A percentile compares a stretch with the other conserved stretches of the same genome.
Evolutionary conservation across 1,140 invertebrate species (phyloP).

Genomic region (Tribolium castaneum): DNA sequence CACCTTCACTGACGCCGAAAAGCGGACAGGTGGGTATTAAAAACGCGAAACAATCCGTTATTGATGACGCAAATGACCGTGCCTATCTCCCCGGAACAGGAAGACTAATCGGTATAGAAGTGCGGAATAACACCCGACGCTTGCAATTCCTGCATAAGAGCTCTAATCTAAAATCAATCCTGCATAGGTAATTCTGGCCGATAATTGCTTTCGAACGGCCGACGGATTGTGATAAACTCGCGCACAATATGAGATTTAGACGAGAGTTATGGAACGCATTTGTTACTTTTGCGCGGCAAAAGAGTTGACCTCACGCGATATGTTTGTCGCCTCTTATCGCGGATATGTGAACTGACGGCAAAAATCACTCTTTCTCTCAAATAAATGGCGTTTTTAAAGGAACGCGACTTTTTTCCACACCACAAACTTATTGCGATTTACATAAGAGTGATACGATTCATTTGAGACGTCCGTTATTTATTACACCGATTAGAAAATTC

Average conservation of each 20-base stretch:
- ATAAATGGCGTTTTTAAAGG: conserved; percentile 15
- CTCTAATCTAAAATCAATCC: conserved; percentile 41
- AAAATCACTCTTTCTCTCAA: conserved; percentile 23
- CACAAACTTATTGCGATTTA: conserved; percentile 16
- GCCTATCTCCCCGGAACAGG: conserved; percentile 1
- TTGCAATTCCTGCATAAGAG: conserved; percentile 32
- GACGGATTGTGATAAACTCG: conserved; percentile 32
- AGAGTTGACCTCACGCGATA: conserved; percentile 32
- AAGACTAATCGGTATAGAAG: conserved; percentile 23
- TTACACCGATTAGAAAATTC: background rate
- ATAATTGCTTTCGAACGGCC: conserved; percentile 37
- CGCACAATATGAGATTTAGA: conserved; percentile 21
- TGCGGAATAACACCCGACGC: background rate
- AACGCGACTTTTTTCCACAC: conserved; percentile 6
- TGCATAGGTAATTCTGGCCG: conserved; percentile 37
- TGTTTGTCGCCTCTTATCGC: conserved; percentile 28
- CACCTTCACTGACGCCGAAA: conserved; percentile 82
- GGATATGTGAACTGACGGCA: conserved; percentile 31
- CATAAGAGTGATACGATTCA: conserved; percentile 4
- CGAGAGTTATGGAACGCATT: conserved; percentile 23
- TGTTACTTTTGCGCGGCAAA: conserved; percentile 22
- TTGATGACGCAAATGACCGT: conserved; percentile 11
- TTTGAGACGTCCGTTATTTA: background rate
- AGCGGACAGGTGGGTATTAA: conserved; percentile 77
- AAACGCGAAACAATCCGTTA: background rate